Evolutionary conservation across 2,888 invertebrate genomes (phyloP), one percentile per base, ranked within the genome.

Genomic region (Pseudanteris insignis): DNA sequence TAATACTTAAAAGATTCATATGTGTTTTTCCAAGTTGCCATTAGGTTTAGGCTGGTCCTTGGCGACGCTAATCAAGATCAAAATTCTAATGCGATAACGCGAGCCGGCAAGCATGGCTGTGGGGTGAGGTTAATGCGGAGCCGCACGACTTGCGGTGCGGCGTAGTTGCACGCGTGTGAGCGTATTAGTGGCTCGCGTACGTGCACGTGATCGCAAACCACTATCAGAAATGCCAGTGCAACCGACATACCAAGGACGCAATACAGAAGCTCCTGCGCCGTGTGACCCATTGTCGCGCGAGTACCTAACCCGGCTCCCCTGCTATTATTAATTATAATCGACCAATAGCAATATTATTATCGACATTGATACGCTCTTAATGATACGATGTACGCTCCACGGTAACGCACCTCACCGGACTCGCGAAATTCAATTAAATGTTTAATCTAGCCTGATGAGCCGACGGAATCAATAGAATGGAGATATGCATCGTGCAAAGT

Each of bases 211-310:
- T 40, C 21, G 50, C 28, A 40, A 44, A 55, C 54, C 61, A 34
- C 61, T 61, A 54, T 48, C 53, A 53, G 46, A 54, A 64, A 55
- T 62, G 53, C 59, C 58, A 30, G 51, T 54, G 54, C 54, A 62
- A 47, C 55, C 62, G 51, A 55, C 62, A 64, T 64, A 59, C 64
- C 64, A 62, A 64, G 55, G 64, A 63, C 60, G 53, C 64, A 53
- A 48, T 51, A 65, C 54, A 54, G 61, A 51, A 34, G 61, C 43
- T 58, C 46, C 54, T 50, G 43, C 47, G 48, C 32, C 46, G 54
- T 38, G 41, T 51, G 54, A 61, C 64, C 64, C 51, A 60, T 54
- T 61, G 61, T 55, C 50, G 55, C 28, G 32, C 29, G 28, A 55
- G 51, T 46, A 51, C 24, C 37, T 21, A 7, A 21, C 21, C n/a